Base-by-base conservation (phyloP, 2,797 vertebrate genomes). In the Girardinus metallicus region DNA sequence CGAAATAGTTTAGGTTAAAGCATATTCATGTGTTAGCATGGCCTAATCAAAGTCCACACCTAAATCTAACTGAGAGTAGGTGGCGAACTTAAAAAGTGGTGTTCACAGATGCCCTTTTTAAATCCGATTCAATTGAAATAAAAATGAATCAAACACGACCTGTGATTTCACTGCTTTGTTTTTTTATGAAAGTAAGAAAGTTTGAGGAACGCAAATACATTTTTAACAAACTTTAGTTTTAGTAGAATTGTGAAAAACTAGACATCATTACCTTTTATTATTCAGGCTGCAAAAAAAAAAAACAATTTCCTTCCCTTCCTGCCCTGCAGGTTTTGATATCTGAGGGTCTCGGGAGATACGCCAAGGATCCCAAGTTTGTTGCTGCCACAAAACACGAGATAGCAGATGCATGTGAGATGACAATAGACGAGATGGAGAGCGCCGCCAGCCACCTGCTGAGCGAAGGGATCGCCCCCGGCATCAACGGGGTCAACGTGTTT, bases 401-500 rank as follows among this genome's bases (percentile, higher is more conserved):
- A 39, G 99, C 99, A 0, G 99, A 99, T 36, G 99, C 99, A 0
- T 99, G 98, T 86, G 97, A 99, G 93, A 97, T 99, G 96, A 99
- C 99, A n/a, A 99, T 99, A 76, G 98, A 99, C 0, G 99, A 99
- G 94, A 99, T 99, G 99, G 99, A 99, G 94, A 99, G 99, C 11
- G 99, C 99, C 9, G 99, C 98, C 80, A 99, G 98, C 92, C 97
- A 97, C 86, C 96, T 99, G 89, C 96, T 99, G 86, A 99, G 97
- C 0, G 97, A 97, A 72, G 96, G 95, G 18, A 93, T 97, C 53
- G 91, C 95, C 51, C 96, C 96, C 0, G 94, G 91, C 64, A 92
- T 97, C 75, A 97, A 96, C 0, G 97, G 97, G 81, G 97, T 97
- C 80, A 95, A 90, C 31, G 91, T 97, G 93, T 97, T 97, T 86